These are phyloP conservation scores for Paramisgurnus dabryanus DNA, from an alignment of 2,113 vertebrate genomes.

Conservation along the genomic window DNA sequence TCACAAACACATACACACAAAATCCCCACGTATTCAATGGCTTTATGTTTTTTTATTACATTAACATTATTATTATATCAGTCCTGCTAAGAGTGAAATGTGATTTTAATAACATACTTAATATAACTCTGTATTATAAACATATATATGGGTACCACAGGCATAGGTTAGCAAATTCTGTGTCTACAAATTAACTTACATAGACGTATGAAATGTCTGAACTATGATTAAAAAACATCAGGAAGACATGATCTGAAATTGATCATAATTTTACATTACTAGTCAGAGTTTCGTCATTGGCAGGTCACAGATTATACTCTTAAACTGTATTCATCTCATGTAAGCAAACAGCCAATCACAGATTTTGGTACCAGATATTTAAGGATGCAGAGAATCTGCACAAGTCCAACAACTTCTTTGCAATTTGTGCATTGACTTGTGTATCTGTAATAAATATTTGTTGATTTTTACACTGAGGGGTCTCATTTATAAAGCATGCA, in stretches of 20 bases:
- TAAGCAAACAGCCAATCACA: not conserved
- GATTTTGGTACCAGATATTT: conserved; percentile 48
- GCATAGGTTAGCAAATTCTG: conserved; percentile 58
- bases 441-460: not conserved
- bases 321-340: no score
- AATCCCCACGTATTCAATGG: conserved; percentile 25
- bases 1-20: conserved; percentile 34
- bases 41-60: conserved; percentile 56
- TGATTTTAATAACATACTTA: conserved; percentile 59
- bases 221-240: no score
- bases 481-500: no score
- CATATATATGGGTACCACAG: conserved; percentile 75
- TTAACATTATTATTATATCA: conserved; percentile 51
- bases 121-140: conserved; percentile 60
- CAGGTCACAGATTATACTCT: not conserved
- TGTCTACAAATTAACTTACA: conserved; percentile 15
- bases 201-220: not conserved
- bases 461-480: no score
- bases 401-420: not conserved
- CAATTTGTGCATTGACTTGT: not conserved
- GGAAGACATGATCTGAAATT: no score
- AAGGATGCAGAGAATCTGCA: conserved; percentile 12
- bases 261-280: not conserved
- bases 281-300: conserved; percentile 14
- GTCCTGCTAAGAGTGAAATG: conserved; percentile 48